phyloP scores from a whole-genome alignment of 2,888 invertebrate genomes.

The Phanerotoma sp. region DNA sequence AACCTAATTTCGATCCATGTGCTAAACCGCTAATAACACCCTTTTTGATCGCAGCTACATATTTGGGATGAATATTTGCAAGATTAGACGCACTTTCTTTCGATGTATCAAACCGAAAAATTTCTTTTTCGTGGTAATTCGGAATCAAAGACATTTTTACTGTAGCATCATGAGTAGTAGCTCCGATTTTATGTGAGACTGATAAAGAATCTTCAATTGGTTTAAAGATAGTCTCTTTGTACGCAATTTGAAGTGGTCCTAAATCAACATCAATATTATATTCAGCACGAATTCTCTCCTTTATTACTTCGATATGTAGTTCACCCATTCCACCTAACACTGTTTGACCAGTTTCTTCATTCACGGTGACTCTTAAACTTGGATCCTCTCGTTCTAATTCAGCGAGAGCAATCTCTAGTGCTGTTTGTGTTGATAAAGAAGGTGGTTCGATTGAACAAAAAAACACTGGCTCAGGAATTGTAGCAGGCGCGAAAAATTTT shows the following conservation, averaged over 20 bases:
- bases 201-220: slow-evolving; percentile 58
- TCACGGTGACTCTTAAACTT: slow-evolving; percentile 73
- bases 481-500: slow-evolving; percentile 62
- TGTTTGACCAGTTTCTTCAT: slow-evolving; percentile 83
- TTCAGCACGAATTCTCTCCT: slow-evolving; percentile 82
- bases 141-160: slow-evolving; percentile 67
- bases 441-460: slow-evolving; percentile 95
- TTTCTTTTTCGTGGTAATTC: slow-evolving; percentile 48
- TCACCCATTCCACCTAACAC: slow-evolving; percentile 96
- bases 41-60: slow-evolving; percentile 69
- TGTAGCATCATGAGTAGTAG: slow-evolving; percentile 63
- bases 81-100: slow-evolving; percentile 71
- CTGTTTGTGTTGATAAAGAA: slow-evolving; percentile 70
- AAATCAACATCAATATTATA: slow-evolving; percentile 90
- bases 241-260: slow-evolving; percentile 90
- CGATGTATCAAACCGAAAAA: slow-evolving; percentile 65
- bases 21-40: slow-evolving; percentile 71
- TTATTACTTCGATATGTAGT: slow-evolving; percentile 91
- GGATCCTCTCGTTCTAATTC: slow-evolving; percentile 90
- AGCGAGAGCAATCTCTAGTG: slow-evolving; percentile 77
- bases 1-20: slow-evolving; percentile 84
- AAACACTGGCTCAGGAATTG: slow-evolving; percentile 92
- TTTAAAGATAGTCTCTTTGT: slow-evolving; percentile 72
- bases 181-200: slow-evolving; percentile 69
- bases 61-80: slow-evolving; percentile 66